Percentiles rank a stretch among this genome's conserved stretches.
phyloP scores from a whole-genome alignment of 2,888 invertebrate genomes.

The Leptinotarsa tumamoca region DNA sequence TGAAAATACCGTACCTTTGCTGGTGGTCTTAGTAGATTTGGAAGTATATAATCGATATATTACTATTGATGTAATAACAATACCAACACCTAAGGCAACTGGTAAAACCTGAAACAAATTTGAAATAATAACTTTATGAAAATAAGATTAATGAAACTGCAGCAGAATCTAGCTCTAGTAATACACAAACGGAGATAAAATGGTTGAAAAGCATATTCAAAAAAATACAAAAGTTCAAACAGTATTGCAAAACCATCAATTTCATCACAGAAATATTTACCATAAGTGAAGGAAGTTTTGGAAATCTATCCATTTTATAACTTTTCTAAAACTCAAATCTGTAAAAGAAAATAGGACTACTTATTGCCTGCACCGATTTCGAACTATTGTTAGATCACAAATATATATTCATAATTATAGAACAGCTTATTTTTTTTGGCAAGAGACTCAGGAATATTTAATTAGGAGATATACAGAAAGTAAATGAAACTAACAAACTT shows the following conservation, averaged over 20 bases:
- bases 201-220: neutral
- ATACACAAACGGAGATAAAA: neutral
- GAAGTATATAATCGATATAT: constrained; percentile 71
- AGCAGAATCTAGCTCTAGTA: neutral
- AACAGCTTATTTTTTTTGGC: constrained; percentile 5
- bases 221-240: neutral
- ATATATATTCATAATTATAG: constrained; percentile 5
- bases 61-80: constrained; percentile 73
- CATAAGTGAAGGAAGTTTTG: neutral
- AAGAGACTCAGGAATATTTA: neutral
- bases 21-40: constrained; percentile 2
- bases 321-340: constrained; percentile 4
- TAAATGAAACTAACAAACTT: neutral
- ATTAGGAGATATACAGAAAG: neutral
- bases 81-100: constrained; percentile 72
- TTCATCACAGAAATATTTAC: neutral
- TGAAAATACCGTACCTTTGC: constrained; percentile 26
- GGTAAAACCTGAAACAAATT: constrained; percentile 69
- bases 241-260: neutral
- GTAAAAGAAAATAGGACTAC: neutral
- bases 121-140: neutral
- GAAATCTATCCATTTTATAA: neutral
- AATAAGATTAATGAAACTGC: neutral
- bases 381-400: constrained; percentile 15
- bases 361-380: neutral